Evolutionary conservation across 2,113 vertebrate genomes (phyloP), one percentile per base, ranked within the genome.

Genomic region (Promerops cafer): DNA sequence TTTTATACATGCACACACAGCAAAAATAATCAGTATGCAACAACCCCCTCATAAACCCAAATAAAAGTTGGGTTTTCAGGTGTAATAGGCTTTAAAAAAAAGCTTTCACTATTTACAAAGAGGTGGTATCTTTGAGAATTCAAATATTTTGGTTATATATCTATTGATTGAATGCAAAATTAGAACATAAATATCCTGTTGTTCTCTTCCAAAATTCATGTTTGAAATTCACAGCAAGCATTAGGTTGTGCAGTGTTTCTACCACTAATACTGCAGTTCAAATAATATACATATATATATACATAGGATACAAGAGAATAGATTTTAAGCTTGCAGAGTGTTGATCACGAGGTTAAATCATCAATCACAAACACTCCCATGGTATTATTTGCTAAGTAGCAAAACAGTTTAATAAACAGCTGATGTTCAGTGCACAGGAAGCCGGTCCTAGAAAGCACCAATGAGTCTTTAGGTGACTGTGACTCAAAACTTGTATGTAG

Each of bases 361-460:
- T 26, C 17, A 45, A 45, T 10, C 24, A 52, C 35, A 64, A 76
- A n/a, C 57, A 35, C 1, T 35, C 16, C 16, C 30, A 22, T 0
- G 0, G 31, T 1, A 66, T 14, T 60, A 54, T 22, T 7, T 26
- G 13, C 57, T 60, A 7, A 11, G 57, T 18, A 13, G 53, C 7
- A 86, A 78, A 74, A 35, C 2, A 77, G 65, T n/a, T 65, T 35
- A 12, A 77, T 24, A 31, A 56, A 19, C 1, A 42, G 50, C 17
- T 54, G 5, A 44, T 8, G 14, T 9, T 87, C 15, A 54, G 35
- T 5, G 27, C 56, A 23, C 0, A 23, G 24, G 52, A 35, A 84
- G 61, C 33, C 56, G 2, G 47, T 59, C 83, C 87, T 82, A 7
- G 93, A 91, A 72, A 97, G 94, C 95, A 93, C 84, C 65, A 39